These are phyloP conservation scores for Oenanthe melanoleuca DNA, from an alignment of 2,113 vertebrate species.

Conservation along the genomic window DNA sequence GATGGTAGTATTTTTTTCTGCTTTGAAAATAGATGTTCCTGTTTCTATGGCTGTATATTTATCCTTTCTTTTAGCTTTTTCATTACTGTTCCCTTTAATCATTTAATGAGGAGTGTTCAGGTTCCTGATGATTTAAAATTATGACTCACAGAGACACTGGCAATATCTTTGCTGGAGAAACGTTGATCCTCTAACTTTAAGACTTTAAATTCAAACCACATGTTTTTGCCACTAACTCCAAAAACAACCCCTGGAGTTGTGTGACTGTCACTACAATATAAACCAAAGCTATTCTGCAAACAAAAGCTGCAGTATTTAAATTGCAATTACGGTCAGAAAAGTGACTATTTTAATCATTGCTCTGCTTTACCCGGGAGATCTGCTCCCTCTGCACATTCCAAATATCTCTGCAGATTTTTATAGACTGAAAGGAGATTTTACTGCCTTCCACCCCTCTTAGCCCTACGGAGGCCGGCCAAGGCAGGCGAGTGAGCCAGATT, in stretches of 20 bases:
- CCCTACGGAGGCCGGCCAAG: slow-evolving; percentile 28
- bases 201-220: slow-evolving; percentile 64
- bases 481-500: slow-evolving; percentile 32
- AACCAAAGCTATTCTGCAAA: slow-evolving; percentile 53
- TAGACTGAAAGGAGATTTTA: slow-evolving; percentile 69
- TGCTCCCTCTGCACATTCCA: slow-evolving; percentile 67
- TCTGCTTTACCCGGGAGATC: slow-evolving; percentile 41
- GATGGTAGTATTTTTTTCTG: slow-evolving; percentile 35
- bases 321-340: slow-evolving; percentile 35
- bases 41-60: slow-evolving; percentile 27
- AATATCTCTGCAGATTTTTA: slow-evolving; percentile 71
- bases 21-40: slow-evolving; percentile 59
- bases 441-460: slow-evolving; percentile 54
- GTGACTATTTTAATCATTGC: slow-evolving; percentile 65
- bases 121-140: slow-evolving; percentile 58
- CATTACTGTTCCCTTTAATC: slow-evolving; percentile 52
- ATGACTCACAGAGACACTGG: slow-evolving; percentile 27
- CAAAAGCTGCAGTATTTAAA: slow-evolving; percentile 61
- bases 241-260: slow-evolving; percentile 32
- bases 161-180: slow-evolving; percentile 55
- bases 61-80: slow-evolving; percentile 40
- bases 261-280: slow-evolving; percentile 63
- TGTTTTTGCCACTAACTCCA: slow-evolving; percentile 44
- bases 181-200: slow-evolving; percentile 34
- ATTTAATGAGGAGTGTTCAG: slow-evolving; percentile 56